Conservation (phyloP, 2,888 invertebrate species). For the Anagyrus pseudococci region DNA sequence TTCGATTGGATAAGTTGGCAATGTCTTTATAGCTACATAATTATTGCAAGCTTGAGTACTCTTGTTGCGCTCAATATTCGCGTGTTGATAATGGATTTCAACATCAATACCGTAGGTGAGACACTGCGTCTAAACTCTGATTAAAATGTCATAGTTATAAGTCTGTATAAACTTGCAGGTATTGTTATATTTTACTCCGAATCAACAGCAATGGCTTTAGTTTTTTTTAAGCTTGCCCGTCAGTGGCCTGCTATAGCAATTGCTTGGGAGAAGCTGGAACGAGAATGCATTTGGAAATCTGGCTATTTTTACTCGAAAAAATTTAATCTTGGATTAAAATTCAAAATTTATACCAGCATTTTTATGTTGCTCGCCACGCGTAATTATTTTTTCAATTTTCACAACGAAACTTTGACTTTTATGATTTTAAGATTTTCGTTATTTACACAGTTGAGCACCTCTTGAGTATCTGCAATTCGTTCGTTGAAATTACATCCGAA, state of each 20-base stretch:
- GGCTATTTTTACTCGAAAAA: slow-evolving; percentile 28
- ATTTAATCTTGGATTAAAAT: slow-evolving; percentile 54
- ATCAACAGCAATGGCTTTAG: slow-evolving; percentile 63
- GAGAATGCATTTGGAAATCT: slow-evolving; percentile 55
- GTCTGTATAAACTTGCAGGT: slow-evolving; percentile 41
- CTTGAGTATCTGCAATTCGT: too few relatives aligned
- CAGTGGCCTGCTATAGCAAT: slow-evolving; percentile 65
- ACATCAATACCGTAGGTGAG: too few relatives aligned
- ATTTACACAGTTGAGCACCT: slow-evolving; percentile 73
- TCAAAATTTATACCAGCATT: slow-evolving; percentile 61
- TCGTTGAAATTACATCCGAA: too few relatives aligned
- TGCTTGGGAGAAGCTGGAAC: slow-evolving; percentile 64
- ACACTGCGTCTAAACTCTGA: slow-evolving; percentile 47
- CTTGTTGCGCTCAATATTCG: slow-evolving; percentile 49
- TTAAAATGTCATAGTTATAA: too few relatives aligned
- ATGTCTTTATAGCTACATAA: slow-evolving; percentile 49
- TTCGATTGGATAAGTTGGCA: slow-evolving; percentile 57
- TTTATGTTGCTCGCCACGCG: slow-evolving; percentile 63
- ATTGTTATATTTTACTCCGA: slow-evolving; percentile 67
- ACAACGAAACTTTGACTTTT: too few relatives aligned
- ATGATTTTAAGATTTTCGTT: too few relatives aligned
- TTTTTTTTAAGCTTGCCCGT: slow-evolving; percentile 65
- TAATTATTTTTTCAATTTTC: slow-evolving; percentile 46
- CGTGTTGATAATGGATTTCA: too few relatives aligned
- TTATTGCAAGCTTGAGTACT: slow-evolving; percentile 43